Evolutionary conservation across 2,888 invertebrate genomes (phyloP).

Genomic region (Morpho deidamia): DNA sequence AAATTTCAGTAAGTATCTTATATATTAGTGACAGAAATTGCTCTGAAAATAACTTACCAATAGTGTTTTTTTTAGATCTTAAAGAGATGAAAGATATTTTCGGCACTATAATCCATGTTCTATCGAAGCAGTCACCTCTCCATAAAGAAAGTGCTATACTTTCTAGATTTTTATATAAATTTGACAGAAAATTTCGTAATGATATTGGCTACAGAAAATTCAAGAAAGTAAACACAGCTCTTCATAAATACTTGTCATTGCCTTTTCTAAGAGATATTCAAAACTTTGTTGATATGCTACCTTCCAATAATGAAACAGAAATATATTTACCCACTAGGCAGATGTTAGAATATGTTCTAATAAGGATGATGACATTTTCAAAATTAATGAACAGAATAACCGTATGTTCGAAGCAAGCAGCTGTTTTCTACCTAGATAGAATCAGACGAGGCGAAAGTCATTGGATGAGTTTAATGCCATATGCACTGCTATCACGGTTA

Average conservation of each 20-base stretch:
- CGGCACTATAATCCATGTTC: slow-evolving; percentile 42
- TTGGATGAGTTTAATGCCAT: slow-evolving; percentile 75
- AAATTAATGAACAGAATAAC: slow-evolving; percentile 74
- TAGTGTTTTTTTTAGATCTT: slow-evolving; percentile 44
- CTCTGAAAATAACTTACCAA: too few species aligned
- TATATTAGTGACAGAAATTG: not conserved
- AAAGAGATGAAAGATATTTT: slow-evolving; percentile 39
- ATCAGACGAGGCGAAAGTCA: slow-evolving; percentile 76
- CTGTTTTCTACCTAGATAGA: slow-evolving; percentile 69
- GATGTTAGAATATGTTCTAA: slow-evolving; percentile 76
- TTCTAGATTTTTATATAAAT: slow-evolving; percentile 77
- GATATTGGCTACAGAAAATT: slow-evolving; percentile 78
- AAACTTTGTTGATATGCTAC: slow-evolving; percentile 46
- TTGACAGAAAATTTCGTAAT: slow-evolving; percentile 77
- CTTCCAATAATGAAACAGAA: slow-evolving; percentile 40
- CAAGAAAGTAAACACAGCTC: slow-evolving; percentile 71
- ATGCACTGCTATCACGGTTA: slow-evolving; percentile 72
- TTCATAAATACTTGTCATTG: slow-evolving; percentile 69
- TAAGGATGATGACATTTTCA: slow-evolving; percentile 74
- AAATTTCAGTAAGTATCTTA: slow-evolving; percentile 37
- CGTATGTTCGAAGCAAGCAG: slow-evolving; percentile 64
- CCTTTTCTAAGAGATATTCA: slow-evolving; percentile 64
- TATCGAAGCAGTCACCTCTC: slow-evolving; percentile 66
- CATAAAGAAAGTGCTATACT: slow-evolving; percentile 75
- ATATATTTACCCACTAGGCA: slow-evolving; percentile 72